Evolutionary conservation across 1,140 invertebrate genomes (phyloP), one percentile per base, ranked within the genome.

Genomic region (Reticulitermes speratus): DNA sequence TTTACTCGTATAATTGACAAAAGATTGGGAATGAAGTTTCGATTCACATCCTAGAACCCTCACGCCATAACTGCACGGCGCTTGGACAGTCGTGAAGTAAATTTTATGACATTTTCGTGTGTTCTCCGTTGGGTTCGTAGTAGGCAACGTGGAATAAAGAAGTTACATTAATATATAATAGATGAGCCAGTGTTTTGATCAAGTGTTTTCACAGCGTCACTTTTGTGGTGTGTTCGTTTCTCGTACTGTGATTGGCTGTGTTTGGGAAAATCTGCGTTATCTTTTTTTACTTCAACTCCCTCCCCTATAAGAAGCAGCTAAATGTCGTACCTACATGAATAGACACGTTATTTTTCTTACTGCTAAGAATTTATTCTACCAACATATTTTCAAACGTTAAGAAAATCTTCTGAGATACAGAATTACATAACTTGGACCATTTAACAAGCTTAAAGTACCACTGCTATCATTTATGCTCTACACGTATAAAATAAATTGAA

Each of bases 391-490:
- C 65, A 75, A 75, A 25, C 16, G 65, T 75, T 75, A 75, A 75
- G 65, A 75, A 75, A 75, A 75, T 14, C 65, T 75, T 75, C 65
- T 30, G 8, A 30, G 65, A 6, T 75, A 30, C 65, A 75, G 14
- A 75, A 75, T 75, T 75, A 75, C n/a, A 75, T 75, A 75, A 75
- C 65, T 75, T 75, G 65, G 65, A 75, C 65, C 65, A 75, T 75
- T 75, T 75, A 75, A 75, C 65, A 75, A 75, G 65, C 65, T 75
- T 75, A 75, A 30, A 75, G 65, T 30, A 75, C 25, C 7, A 11
- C 65, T 75, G 25, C 25, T 30, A 75, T 14, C 65, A 30, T 30
- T 75, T 75, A n/a, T 75, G 65, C n/a, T 75, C 9, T 75, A n/a
- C 25, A 75, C 65, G 65, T 75, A 30, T 75, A 30, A 75, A 75